Conservation (phyloP, 2,797 vertebrate genomes). For the Menidia menidia region DNA sequence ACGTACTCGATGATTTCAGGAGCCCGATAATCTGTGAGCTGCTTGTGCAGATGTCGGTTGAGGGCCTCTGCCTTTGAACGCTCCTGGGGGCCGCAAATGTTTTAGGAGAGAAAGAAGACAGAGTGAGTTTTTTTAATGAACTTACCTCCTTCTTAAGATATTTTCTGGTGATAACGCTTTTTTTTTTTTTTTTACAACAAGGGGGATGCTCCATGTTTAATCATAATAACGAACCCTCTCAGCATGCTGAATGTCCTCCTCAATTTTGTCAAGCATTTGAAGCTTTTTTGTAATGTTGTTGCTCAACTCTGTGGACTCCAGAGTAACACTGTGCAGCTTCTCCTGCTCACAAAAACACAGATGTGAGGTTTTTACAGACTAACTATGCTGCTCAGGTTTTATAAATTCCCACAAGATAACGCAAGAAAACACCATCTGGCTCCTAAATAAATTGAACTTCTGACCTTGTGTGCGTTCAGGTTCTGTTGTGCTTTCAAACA, state of each 20-base stretch:
- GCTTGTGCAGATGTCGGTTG: constrained; percentile 53
- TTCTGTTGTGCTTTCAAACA: constrained; percentile 41
- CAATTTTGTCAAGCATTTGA: constrained; percentile 44
- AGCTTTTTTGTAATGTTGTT: constrained; percentile 52
- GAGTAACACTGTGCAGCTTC: constrained; percentile 49
- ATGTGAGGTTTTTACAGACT: neutral
- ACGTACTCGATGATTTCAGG: constrained; percentile 60
- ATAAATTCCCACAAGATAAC: neutral
- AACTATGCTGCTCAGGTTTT: neutral
- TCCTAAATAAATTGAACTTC: too few species aligned
- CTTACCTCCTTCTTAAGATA: too few species aligned
- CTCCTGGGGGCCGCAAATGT: constrained; percentile 44
- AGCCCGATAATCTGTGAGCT: constrained; percentile 55
- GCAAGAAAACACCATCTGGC: neutral
- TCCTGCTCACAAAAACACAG: constrained; percentile 41
- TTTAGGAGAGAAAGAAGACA: neutral
- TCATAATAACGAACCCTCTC: constrained; percentile 46
- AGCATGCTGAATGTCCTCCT: constrained; percentile 17
- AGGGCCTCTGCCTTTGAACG: constrained; percentile 44
- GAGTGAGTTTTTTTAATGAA: neutral
- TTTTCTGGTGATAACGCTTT: neutral
- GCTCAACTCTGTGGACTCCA: constrained; percentile 54
- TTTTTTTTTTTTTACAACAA: neutral
- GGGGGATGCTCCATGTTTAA: neutral
- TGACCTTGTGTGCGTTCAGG: constrained; percentile 65